phyloP scores from a whole-genome alignment of 2,888 invertebrate genomes.

The Hirtodrosophila cameraria region DNA sequence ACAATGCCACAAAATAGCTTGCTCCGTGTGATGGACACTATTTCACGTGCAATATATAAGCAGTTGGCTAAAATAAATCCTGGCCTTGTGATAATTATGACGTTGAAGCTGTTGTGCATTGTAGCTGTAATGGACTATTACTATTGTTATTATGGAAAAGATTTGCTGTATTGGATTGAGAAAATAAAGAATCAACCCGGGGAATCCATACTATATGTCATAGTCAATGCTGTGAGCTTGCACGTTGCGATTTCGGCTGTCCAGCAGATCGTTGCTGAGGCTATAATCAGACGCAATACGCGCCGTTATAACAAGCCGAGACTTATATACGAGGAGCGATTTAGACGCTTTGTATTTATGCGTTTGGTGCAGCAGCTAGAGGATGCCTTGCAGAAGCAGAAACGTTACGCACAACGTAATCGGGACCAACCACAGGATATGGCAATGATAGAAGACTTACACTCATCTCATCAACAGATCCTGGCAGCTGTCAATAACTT shows the following conservation, averaged over 20 bases:
- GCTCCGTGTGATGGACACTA: slow-evolving; percentile 16
- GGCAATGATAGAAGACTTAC: slow-evolving; percentile 26
- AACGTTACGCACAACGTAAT: slow-evolving; percentile 8
- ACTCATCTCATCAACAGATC: slow-evolving; percentile 42
- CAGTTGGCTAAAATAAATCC: slow-evolving; percentile 29
- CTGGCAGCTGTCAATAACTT: slow-evolving; percentile 53
- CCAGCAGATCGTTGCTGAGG: slow-evolving; percentile 27
- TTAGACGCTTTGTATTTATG: slow-evolving; percentile 59
- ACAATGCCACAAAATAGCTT: slow-evolving; percentile 32
- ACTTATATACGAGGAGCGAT: slow-evolving; percentile 45
- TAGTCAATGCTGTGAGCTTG: slow-evolving; percentile 29
- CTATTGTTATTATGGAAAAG: slow-evolving; percentile 36
- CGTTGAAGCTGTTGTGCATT: slow-evolving; percentile 35
- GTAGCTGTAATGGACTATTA: slow-evolving; percentile 44
- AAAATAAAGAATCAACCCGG: slow-evolving; percentile 22
- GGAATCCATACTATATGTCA: slow-evolving; percentile 33
- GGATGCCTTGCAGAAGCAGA: slow-evolving; percentile 39
- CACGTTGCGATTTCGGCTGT: slow-evolving; percentile 41
- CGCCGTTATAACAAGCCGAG: slow-evolving; percentile 31
- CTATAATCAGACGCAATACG: slow-evolving; percentile 31
- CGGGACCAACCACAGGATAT: neutral
- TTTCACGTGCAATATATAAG: slow-evolving; percentile 5
- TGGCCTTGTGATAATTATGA: slow-evolving; percentile 23
- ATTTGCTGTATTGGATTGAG: slow-evolving; percentile 51
- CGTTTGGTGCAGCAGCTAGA: slow-evolving; percentile 60